phyloP scores from a whole-genome alignment of 2,888 invertebrate species.

The Lamproptera curius region DNA sequence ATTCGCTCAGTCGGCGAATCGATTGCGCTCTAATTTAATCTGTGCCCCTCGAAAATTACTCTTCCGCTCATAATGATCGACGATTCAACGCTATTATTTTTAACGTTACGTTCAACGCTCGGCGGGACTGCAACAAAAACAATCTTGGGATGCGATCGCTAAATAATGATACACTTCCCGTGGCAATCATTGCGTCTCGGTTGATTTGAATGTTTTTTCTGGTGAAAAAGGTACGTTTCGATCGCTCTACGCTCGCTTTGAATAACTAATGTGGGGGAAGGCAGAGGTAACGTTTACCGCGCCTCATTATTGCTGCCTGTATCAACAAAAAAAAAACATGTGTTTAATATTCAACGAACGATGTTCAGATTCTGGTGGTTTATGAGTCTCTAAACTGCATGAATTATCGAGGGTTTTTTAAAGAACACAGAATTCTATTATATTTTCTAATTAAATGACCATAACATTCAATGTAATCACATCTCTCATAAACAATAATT shows the following conservation, averaged over 20 bases:
- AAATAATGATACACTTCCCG: constrained; percentile 54
- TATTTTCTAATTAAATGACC: too few species aligned
- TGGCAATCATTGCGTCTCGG: constrained; percentile 34
- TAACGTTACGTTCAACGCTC: constrained; percentile 65
- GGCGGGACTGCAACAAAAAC: constrained; percentile 53
- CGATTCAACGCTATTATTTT: constrained; percentile 69
- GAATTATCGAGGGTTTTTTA: too few species aligned
- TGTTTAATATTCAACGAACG: too few species aligned
- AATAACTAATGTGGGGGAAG: constrained; percentile 13
- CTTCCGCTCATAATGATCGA: constrained; percentile 53
- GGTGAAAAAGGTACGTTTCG: constrained; percentile 10
- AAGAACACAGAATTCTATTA: too few species aligned
- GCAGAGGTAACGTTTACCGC: constrained; percentile 6
- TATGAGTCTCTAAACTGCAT: too few species aligned
- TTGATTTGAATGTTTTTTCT: constrained; percentile 32
- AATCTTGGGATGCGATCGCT: constrained; percentile 39
- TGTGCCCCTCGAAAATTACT: constrained; percentile 43
- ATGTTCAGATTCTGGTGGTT: too few species aligned
- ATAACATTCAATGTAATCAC: too few species aligned
- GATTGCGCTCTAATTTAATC: constrained; percentile 37
- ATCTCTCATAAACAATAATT: too few species aligned
- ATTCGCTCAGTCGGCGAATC: constrained; percentile 14
- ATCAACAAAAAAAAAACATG: too few species aligned
- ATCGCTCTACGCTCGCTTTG: constrained; percentile 5
- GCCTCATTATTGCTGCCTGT: too few species aligned